Base-by-base conservation (phyloP, 2,113 vertebrate species). In the Polypterus bichir region DNA sequence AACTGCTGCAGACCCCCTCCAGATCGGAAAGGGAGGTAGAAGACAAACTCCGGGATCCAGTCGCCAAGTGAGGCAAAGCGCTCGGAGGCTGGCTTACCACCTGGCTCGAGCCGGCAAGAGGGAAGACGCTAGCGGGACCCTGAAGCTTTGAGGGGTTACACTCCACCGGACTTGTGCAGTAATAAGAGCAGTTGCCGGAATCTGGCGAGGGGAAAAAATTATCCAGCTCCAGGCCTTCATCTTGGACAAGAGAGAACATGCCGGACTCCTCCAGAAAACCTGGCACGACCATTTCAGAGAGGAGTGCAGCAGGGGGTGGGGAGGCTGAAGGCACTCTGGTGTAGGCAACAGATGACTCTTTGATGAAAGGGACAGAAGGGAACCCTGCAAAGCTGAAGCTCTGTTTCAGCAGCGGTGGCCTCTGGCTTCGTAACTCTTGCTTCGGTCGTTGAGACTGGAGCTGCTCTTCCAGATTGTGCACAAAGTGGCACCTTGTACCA, bases 401-500 rank as follows among this genome's bases (percentile, higher is more conserved):
- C 67, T 92, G 92, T n/a, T 77, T 79, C 9, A 88, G 71, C 0
- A 86, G 71, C 1, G 81, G 68, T 9, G 83, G 75, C 46, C 81
- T 71, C 60, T 69, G 67, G 3, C 63, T 45, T 11, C 58, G 49
- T 1, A 68, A 56, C 7, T 65, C 48, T 8, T 66, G 69, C 0
- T 66, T 67, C 3, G 67, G 65, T 2, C 49, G 61, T 51, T 61
- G 63, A 44, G 73, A 66, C 4, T 63, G 68, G 7, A 53, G 68
- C 46, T 85, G 81, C 6, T 94, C 91, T 60, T 87, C 85, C 0
- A 59, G 69, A 74, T 86, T 86, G 79, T 94, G 92, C 65, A 93
- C 88, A 71, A 94, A 94, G 71, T 94, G 92, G 74, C 92, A 94
- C 54, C 91, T 88, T 1, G 88, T 84, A 44, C 92, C 92, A 0